Evolutionary conservation across 2,113 vertebrate genomes (phyloP).

Genomic region (Progne subis): DNA sequence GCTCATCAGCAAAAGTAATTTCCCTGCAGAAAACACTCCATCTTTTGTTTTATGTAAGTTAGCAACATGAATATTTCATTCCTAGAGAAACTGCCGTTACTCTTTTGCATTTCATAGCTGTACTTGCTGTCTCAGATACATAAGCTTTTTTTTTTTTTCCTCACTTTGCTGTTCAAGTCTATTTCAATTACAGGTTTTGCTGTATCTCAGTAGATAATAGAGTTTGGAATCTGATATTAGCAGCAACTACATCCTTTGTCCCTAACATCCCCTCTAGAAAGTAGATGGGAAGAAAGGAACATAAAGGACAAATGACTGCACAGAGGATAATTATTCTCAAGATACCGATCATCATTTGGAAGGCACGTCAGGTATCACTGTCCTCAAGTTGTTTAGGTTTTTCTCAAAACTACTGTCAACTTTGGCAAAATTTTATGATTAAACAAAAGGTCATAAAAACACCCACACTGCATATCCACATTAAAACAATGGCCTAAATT

Average conservation of each 20-base stretch:
- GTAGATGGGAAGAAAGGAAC: background rate
- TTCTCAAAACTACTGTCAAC: background rate
- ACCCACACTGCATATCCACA: background rate
- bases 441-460: background rate
- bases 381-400: background rate
- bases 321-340: background rate
- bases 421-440: background rate
- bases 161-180: slow-evolving; percentile 46
- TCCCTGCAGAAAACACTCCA: slow-evolving; percentile 82
- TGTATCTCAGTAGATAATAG: background rate
- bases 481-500: background rate
- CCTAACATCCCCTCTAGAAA: background rate
- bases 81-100: slow-evolving; percentile 68
- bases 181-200: slow-evolving; percentile 44
- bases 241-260: background rate
- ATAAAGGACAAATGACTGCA: background rate
- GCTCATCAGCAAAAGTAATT: slow-evolving; percentile 83
- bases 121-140: slow-evolving; percentile 57
- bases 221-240: slow-evolving; percentile 2
- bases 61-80: slow-evolving; percentile 85
- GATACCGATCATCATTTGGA: background rate
- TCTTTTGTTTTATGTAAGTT: slow-evolving; percentile 87
- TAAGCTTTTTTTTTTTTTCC: background rate
- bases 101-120: slow-evolving; percentile 62
- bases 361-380: background rate